Base-by-base conservation (phyloP, 2,113 vertebrate genomes). In the Triplophysa tibetana region DNA sequence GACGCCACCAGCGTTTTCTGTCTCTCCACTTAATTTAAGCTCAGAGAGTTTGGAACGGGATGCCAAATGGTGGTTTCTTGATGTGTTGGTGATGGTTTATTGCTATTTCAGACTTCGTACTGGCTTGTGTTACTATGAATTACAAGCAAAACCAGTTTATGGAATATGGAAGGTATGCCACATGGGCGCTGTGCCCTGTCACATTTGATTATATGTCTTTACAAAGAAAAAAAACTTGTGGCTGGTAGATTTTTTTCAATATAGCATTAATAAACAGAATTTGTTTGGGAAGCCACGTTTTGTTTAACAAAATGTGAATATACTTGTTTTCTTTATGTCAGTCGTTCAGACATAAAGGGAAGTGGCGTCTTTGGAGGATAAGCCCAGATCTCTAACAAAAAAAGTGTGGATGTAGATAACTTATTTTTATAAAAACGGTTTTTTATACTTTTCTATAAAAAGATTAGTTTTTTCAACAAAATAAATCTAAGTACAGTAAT, bases 61-160 rank as follows among this genome's bases (percentile, higher is more conserved):
- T 61, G 33, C 33, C 33, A 61, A 74, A 41, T 41, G 19, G 33
- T 74, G 54, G 54, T 61, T 74, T 74, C 70, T 41, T 58, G 70
- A 73, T 60, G 54, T 16, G 19, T 41, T 72, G 21, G 52, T 58
- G 54, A 60, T 23, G 54, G 33, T 41, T 11, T 56, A 21, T 73
- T 60, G 52, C 29, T 43, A 17, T 43, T 60, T 73, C 33, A 23
- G 52, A 16, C 52, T 7, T 74, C 16, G 60, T 73, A 61, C 8
- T 60, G 38, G 54, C 7, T 58, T 58, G n/a, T 58, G 54, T 21
- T 58, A 7, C 4, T 72, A 38, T 58, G 6, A 58, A 56, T 72
- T 70, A 72, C 29, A 72, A 23, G 24, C 54, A 23, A 23, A 60
- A 43, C 23, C 69, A 54, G 52, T 54, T n/a, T 54, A 17, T 52